Evolutionary conservation across 2,888 invertebrate species (phyloP).

Genomic region (Caenorhabditis doughertyi): DNA sequence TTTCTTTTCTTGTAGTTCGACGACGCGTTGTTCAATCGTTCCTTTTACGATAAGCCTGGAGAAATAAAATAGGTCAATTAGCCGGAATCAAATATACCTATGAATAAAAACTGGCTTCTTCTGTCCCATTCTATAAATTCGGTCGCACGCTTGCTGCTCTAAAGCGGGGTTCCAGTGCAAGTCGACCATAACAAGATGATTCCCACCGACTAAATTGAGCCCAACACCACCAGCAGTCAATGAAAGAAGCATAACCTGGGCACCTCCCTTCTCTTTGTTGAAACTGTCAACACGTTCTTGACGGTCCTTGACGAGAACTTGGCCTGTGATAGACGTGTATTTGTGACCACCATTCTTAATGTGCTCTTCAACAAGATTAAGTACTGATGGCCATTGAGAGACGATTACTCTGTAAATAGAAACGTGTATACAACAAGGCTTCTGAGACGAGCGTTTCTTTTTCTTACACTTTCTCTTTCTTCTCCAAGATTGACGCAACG

Average conservation of each 20-base stretch:
- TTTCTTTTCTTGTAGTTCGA: slow-evolving; percentile 90
- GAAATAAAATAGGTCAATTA: too few relatives aligned
- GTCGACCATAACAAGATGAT: slow-evolving; percentile 92
- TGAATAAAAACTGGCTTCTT: slow-evolving; percentile 90
- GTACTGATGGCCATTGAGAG: slow-evolving; percentile 93
- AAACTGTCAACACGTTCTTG: slow-evolving; percentile 86
- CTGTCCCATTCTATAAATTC: slow-evolving; percentile 94
- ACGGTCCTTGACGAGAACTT: slow-evolving; percentile 85
- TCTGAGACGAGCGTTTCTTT: neutral
- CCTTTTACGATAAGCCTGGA: slow-evolving; percentile 90
- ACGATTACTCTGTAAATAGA: slow-evolving; percentile 87
- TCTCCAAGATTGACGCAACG: slow-evolving; percentile 60
- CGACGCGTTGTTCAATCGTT: slow-evolving; percentile 93
- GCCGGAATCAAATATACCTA: too few relatives aligned
- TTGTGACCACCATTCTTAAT: slow-evolving; percentile 83
- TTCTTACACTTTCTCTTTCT: slow-evolving; percentile 66
- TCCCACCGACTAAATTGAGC: slow-evolving; percentile 93
- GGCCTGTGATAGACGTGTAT: slow-evolving; percentile 89
- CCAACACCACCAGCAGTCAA: slow-evolving; percentile 96
- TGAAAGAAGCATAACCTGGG: slow-evolving; percentile 89
- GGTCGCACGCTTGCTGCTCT: slow-evolving; percentile 94
- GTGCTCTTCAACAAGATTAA: slow-evolving; percentile 88
- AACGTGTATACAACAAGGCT: too few relatives aligned
- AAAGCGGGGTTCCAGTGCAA: slow-evolving; percentile 97
- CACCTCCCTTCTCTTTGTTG: slow-evolving; percentile 86